phyloP scores from a whole-genome alignment of 2,797 vertebrate genomes.

The Glossophaga mutica region DNA sequence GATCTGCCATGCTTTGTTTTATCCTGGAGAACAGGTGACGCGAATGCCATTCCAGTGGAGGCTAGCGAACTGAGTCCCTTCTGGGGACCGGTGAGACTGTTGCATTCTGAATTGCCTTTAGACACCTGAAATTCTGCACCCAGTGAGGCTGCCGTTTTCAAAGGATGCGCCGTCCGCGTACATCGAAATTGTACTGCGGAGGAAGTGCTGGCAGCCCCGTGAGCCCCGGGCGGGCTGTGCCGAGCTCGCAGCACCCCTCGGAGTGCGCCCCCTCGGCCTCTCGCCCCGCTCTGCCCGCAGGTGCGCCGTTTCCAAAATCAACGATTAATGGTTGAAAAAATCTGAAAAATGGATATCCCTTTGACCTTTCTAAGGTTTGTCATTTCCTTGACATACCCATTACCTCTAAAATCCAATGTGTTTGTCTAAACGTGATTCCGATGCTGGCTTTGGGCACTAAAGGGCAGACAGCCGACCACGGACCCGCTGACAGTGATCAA shows the following conservation, averaged over 20 bases:
- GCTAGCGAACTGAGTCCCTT: not conserved
- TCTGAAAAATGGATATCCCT: conserved; percentile 88
- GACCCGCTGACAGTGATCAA: conserved; percentile 89
- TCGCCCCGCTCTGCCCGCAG: conserved; percentile 43
- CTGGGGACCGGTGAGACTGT: not conserved
- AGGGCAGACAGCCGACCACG: conserved; percentile 87
- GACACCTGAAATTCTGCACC: rapidly evolving
- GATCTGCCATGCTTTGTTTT: not conserved
- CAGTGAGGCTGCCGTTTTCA: rapidly evolving
- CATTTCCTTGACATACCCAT: conserved; percentile 89
- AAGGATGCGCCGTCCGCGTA: not conserved
- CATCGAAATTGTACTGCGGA: not conserved
- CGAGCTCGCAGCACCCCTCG: not conserved
- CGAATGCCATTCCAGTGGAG: not conserved
- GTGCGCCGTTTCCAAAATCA: conserved; percentile 73
- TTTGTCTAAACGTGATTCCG: conserved; percentile 91
- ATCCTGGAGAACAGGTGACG: not conserved
- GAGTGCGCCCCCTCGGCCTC: not conserved
- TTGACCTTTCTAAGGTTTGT: conserved; percentile 88
- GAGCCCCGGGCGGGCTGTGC: not conserved
- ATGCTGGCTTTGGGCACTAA: conserved; percentile 84
- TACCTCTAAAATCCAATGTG: conserved; percentile 90
- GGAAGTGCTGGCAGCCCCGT: not conserved
- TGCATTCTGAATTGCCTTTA: not conserved
- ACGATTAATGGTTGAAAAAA: conserved; percentile 83